Base-by-base conservation (phyloP, 2,888 invertebrate species). In the Eueremaeus valkanovi region DNA sequence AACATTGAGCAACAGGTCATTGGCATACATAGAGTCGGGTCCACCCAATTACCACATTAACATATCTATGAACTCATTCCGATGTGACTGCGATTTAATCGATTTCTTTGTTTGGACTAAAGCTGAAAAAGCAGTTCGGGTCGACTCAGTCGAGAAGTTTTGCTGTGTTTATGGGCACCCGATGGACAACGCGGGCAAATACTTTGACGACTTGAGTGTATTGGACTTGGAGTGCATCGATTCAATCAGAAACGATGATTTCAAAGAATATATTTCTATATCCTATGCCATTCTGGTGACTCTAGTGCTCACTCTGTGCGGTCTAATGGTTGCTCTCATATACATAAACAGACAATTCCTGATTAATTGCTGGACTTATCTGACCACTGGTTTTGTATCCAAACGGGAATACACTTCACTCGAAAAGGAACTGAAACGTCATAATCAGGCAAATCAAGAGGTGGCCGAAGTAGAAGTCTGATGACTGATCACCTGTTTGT, bases 31-130 rank as follows among this genome's bases (percentile, higher is more conserved):
- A 36, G 89, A 90, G 80, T 82, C 83, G 31, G 83, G 89, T 68
- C 85, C 87, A 18, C 83, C 66, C 42, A 81, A 83, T 18, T 83
- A 89, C 36, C 85, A 86, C 36, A 85, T 91, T 0, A 89, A 90
- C 81, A 85, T 91, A 27, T 85, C 85, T 68, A 84, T 86, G 1
- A 91, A 91, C 84, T 89, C 89, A 0, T 88, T 91, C 73, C 84
- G 85, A n/a, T 91, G 91, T 81, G 88, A 89, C 78, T 83, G 83
- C 76, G 77, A 81, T 49, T 84, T 89, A 31, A 85, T 86, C 77
- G 84, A 86, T 11, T 87, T 90, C 72, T 86, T 88, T 76, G 83
- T 85, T 68, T 91, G 31, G 45, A 24, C 36, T 21, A 58, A 75
- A 36, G 18, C 29, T 55, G 45, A 45, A 3, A 21, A 36, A 24